phyloP scores from a whole-genome alignment of 2,888 invertebrate species.

The Bibio marci region DNA sequence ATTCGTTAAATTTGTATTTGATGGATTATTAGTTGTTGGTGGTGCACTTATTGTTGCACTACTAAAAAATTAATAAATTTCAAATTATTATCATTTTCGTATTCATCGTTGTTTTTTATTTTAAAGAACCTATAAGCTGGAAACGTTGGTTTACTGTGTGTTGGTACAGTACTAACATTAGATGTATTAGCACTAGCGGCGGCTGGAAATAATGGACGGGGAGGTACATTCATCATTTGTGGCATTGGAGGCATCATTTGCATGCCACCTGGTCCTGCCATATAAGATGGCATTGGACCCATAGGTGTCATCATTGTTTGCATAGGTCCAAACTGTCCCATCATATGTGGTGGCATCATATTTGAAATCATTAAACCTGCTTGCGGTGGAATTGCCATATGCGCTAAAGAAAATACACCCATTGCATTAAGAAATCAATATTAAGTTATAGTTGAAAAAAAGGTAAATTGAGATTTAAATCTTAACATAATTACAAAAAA shows the following conservation, averaged over 20 bases:
- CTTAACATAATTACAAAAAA: too few species aligned
- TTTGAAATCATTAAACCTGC: constrained; percentile 44
- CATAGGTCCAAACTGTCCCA: constrained; percentile 35
- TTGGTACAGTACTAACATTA: constrained; percentile 27
- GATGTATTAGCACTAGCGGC: constrained; percentile 28
- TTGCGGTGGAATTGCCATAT: constrained; percentile 43
- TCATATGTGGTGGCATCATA: constrained; percentile 36
- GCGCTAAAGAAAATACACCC: too few species aligned
- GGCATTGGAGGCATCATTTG: constrained; percentile 35
- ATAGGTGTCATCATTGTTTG: constrained; percentile 47
- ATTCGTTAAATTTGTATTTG: constrained; percentile 32
- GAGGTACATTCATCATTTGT: constrained; percentile 38
- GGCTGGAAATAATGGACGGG: constrained; percentile 70
- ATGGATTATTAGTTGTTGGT: constrained; percentile 36
- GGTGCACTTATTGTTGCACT: constrained; percentile 64
- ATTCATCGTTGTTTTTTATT: neutral
- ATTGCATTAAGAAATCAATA: too few species aligned
- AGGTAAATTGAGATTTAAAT: too few species aligned
- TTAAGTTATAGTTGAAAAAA: too few species aligned
- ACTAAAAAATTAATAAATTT: constrained; percentile 22
- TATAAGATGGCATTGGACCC: constrained; percentile 56
- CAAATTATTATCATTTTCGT: constrained; percentile 1
- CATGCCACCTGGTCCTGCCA: constrained; percentile 45
- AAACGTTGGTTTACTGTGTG: constrained; percentile 55
- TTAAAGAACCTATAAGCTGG: constrained; percentile 52